Evolutionary conservation across 2,113 vertebrate genomes (phyloP).

Genomic region (Agapornis roseicollis): DNA sequence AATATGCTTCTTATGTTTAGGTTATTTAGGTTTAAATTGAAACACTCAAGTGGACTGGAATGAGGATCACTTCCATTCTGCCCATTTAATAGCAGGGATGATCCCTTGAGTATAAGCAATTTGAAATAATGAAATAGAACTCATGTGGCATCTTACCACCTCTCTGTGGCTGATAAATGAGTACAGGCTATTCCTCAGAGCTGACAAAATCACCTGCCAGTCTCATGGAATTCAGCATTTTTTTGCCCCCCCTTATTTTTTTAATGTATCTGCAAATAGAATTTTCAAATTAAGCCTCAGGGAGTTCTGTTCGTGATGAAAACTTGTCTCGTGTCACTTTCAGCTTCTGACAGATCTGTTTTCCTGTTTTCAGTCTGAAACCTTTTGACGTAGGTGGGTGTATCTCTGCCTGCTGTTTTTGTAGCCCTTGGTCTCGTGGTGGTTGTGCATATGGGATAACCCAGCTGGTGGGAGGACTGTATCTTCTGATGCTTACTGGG

Average conservation of each 20-base stretch:
- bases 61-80: not conserved
- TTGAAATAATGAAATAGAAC: not conserved
- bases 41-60: not conserved
- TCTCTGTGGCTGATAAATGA: not conserved
- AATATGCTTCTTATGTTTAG: not conserved
- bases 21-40: not conserved
- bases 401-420: not conserved
- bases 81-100: not conserved
- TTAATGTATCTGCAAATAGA: not conserved
- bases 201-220: not conserved
- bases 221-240: not conserved
- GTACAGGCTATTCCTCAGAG: not conserved
- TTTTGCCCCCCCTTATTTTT: not conserved
- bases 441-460: not conserved
- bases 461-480: not conserved
- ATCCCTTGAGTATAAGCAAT: not conserved
- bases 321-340: not conserved
- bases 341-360: not conserved
- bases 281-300: not conserved
- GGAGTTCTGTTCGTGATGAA: not conserved
- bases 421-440: not conserved
- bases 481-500: not conserved
- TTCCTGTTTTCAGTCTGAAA: constrained; percentile 16
- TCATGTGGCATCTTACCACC: not conserved
- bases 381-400: not conserved